Evolutionary conservation across 2,113 vertebrate genomes (phyloP).

Genomic region (Nerophis ophidion): DNA sequence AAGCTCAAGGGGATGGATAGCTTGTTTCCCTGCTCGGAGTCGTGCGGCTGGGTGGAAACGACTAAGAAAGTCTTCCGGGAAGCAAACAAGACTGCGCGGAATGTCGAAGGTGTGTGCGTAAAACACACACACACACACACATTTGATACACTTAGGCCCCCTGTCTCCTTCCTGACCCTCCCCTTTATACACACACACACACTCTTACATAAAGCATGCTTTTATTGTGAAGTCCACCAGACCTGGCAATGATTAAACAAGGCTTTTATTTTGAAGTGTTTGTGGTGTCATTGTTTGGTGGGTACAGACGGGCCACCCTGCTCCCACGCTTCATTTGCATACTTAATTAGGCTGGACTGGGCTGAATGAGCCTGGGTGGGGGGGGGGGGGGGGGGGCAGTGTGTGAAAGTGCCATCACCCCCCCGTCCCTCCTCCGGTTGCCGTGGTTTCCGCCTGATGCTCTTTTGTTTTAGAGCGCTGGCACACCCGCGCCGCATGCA

Average conservation of each 20-base stretch:
- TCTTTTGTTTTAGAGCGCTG: slow-evolving; percentile 59
- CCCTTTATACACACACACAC: too few relatives aligned
- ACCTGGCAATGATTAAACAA: neutral
- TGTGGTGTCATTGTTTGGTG: neutral
- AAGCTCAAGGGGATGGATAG: slow-evolving; percentile 33
- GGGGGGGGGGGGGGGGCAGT: slow-evolving; percentile 29
- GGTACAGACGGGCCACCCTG: slow-evolving; percentile 42
- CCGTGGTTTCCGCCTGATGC: slow-evolving; percentile 53
- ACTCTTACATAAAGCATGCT: neutral
- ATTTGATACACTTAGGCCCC: too few relatives aligned
- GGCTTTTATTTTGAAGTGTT: slow-evolving; percentile 17
- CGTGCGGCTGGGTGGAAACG: neutral
- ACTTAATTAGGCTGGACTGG: slow-evolving; percentile 53
- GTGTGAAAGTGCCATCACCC: slow-evolving; percentile 45
- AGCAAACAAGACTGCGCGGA: neutral
- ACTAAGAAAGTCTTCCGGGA: neutral
- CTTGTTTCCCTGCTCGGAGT: slow-evolving; percentile 2
- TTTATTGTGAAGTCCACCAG: slow-evolving; percentile 1
- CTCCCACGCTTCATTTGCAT: slow-evolving; percentile 61
- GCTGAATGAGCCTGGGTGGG: neutral
- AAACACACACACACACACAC: too few relatives aligned
- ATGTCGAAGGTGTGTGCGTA: neutral
- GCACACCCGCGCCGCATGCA: slow-evolving; percentile 24
- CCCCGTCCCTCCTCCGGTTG: slow-evolving; percentile 22
- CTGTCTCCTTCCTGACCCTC: too few relatives aligned